Evolutionary conservation across 2,113 vertebrate genomes (phyloP).

Genomic region (Alectura lathami): DNA sequence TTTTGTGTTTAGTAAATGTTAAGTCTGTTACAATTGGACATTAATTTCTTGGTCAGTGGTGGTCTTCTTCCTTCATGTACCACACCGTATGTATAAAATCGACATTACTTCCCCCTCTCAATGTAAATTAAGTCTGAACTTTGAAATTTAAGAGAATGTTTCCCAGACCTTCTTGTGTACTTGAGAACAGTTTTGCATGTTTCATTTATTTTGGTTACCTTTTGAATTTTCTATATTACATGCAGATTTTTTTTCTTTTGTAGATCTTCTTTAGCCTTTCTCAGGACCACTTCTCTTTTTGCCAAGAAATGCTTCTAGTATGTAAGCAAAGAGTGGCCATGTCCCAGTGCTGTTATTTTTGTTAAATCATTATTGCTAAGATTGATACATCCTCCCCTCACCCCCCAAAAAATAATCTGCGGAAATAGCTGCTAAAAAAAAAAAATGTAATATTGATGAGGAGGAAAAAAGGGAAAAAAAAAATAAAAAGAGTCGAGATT

Average conservation of each 20-base stretch:
- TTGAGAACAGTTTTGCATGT: background rate
- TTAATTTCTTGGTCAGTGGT: background rate
- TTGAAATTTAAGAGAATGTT: background rate
- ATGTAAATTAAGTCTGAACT: background rate
- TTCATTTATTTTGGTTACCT: background rate
- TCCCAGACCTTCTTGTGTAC: background rate
- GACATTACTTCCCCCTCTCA: rapidly evolving
- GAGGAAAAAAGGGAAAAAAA: background rate
- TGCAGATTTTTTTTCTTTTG: background rate
- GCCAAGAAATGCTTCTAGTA: background rate
- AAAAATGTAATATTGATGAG: background rate
- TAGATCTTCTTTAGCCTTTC: background rate
- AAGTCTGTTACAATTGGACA: background rate
- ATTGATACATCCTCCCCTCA: background rate
- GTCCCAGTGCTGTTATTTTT: background rate
- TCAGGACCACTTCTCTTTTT: background rate
- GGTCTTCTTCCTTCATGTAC: background rate
- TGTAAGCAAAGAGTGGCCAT: background rate
- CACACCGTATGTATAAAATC: background rate
- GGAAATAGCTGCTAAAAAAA: background rate
- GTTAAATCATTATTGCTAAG: background rate
- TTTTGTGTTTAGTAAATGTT: background rate
- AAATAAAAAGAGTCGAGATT: too few species aligned
- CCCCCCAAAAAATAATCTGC: background rate
- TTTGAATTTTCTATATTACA: background rate